Conservation (phyloP, 2,888 invertebrate genomes). For the Mimas tiliae region DNA sequence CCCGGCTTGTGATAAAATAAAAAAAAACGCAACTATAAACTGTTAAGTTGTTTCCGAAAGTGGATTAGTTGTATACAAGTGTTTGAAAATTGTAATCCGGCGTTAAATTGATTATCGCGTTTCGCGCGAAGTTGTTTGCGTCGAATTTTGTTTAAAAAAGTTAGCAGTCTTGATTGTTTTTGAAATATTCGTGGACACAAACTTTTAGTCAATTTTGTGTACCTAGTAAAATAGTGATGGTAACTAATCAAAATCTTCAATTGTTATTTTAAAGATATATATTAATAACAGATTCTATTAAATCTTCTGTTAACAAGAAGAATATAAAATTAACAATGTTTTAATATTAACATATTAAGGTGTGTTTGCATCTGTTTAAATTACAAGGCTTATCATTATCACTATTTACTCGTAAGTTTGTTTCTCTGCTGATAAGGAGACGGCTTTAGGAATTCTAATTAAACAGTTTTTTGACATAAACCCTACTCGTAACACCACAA, state of each 20-base stretch:
- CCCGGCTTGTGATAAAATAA: constrained; percentile 67
- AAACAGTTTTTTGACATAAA: neutral
- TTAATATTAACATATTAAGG: neutral
- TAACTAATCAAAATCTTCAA: neutral
- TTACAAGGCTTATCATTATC: neutral
- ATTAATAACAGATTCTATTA: too few relatives aligned
- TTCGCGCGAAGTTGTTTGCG: constrained; percentile 18
- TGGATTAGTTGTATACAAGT: constrained; percentile 18
- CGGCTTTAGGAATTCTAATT: neutral
- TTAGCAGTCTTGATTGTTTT: constrained; percentile 11
- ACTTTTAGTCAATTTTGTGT: neutral
- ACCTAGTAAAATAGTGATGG: neutral
- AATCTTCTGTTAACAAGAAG: too few relatives aligned
- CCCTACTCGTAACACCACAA: neutral
- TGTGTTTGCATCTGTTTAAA: neutral
- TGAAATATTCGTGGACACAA: neutral
- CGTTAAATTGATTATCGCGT: constrained; percentile 20
- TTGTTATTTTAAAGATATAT: neutral
- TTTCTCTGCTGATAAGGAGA: neutral
- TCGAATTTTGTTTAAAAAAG: constrained; percentile 29
- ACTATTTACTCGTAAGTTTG: neutral
- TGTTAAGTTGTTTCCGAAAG: constrained; percentile 29
- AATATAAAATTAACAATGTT: too few relatives aligned
- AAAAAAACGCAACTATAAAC: constrained; percentile 43
- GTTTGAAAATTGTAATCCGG: constrained; percentile 17